Percentiles rank a stretch among this genome's conserved stretches.
Evolutionary conservation across 2,113 vertebrate genomes (phyloP).

Genomic region (Dryoscopus gambensis): DNA sequence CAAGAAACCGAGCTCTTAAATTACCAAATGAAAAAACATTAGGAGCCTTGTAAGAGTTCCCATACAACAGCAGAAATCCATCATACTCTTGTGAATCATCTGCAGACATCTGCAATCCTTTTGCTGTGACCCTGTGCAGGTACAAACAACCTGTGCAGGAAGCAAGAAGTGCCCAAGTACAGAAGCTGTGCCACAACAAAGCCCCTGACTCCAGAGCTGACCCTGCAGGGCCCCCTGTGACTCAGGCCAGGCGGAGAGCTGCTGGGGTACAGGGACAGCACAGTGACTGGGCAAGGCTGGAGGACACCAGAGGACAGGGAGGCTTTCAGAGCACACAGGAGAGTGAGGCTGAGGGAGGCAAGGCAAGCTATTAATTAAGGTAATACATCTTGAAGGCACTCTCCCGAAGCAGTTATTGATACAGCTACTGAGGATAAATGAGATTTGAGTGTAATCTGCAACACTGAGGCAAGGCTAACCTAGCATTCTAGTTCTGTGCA

Average conservation of each 20-base stretch:
- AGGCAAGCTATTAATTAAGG: background rate
- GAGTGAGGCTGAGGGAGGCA: background rate
- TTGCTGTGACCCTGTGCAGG: background rate
- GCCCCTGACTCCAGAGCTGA: background rate
- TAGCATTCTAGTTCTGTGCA: background rate
- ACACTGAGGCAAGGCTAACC: background rate
- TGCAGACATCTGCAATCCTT: background rate
- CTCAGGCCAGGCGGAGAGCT: rapidly evolving
- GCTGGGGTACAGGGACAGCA: background rate
- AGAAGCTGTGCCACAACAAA: background rate
- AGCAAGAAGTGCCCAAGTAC: background rate
- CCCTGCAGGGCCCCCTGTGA: background rate
- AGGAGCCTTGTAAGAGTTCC: background rate
- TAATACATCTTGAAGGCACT: background rate
- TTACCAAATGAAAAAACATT: background rate
- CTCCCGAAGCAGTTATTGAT: background rate
- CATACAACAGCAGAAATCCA: background rate
- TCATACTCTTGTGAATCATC: background rate
- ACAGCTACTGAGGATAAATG: background rate
- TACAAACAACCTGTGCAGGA: background rate
- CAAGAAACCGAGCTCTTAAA: background rate
- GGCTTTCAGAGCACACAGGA: background rate
- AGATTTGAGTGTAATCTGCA: background rate
- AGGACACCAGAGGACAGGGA: background rate
- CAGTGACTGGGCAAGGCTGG: rapidly evolving